These are phyloP conservation scores for Dascillus cervinus DNA, from an alignment of 2,888 invertebrate genomes.

Conservation along the genomic window DNA sequence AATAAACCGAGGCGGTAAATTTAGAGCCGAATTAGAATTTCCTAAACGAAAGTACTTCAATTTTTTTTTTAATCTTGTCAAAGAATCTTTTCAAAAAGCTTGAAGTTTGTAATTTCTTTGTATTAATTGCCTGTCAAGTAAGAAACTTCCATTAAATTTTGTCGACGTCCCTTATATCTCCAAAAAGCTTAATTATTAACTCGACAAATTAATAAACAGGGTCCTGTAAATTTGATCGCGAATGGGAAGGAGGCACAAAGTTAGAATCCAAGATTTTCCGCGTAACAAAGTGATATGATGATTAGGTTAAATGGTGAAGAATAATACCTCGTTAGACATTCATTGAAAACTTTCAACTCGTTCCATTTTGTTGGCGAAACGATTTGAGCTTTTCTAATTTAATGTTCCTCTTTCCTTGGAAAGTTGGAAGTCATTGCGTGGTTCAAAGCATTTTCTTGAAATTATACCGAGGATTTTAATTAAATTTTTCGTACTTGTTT, in stretches of 20 bases:
- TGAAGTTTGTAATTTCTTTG: no score
- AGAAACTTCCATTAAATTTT: no score
- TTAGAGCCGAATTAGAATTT: no score
- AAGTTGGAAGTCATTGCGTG: constrained; percentile 21
- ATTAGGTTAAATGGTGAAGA: constrained; percentile 43
- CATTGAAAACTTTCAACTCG: constrained; percentile 41
- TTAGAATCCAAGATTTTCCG: constrained; percentile 23
- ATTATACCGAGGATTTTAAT: constrained; percentile 29
- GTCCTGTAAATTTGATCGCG: constrained; percentile 1
- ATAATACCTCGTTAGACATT: constrained; percentile 44
- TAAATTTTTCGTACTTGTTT: constrained; percentile 25
- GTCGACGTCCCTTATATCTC: no score
- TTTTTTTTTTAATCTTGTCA: no score
- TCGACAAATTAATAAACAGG: no score
- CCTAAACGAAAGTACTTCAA: no score
- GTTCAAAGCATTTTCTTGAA: constrained; percentile 21
- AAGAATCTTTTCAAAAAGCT: no score
- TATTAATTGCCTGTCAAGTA: no score
- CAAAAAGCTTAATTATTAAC: no score
- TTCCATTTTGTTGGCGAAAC: constrained; percentile 35
- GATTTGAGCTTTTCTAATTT: constrained; percentile 39
- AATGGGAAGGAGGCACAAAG: background rate
- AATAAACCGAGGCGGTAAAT: no score
- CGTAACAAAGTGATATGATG: constrained; percentile 42
- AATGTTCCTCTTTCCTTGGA: constrained; percentile 29